Percentiles rank a stretch among this genome's conserved stretches.
Conservation (phyloP, 2,113 vertebrate genomes). For the Proteles cristata region DNA sequence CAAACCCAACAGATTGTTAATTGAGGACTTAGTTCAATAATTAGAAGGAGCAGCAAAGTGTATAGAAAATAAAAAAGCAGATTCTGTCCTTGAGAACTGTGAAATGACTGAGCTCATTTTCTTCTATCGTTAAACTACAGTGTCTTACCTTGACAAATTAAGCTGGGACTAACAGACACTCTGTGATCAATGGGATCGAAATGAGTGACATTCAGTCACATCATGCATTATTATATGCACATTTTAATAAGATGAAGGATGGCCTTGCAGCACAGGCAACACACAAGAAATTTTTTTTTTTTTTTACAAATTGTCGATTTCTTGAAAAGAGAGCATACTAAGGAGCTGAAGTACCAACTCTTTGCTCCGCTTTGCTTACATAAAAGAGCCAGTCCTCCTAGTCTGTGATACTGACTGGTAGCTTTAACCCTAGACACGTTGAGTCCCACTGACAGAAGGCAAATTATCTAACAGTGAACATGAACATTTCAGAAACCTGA, state of each 20-base stretch:
- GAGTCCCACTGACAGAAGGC: neutral
- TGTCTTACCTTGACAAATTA: constrained; percentile 42
- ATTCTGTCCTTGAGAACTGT: neutral
- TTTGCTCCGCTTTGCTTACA: neutral
- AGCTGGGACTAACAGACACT: accelerated
- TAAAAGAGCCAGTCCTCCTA: neutral
- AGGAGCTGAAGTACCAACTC: neutral
- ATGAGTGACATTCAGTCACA: neutral
- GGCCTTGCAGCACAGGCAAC: neutral
- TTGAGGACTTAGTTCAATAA: neutral
- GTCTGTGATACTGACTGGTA: neutral
- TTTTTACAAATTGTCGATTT: neutral
- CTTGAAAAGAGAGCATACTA: neutral
- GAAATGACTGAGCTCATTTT: constrained; percentile 41
- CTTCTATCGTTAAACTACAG: constrained; percentile 10
- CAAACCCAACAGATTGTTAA: neutral
- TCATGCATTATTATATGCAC: constrained; percentile 33
- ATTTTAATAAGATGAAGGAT: constrained; percentile 55
- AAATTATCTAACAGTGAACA: neutral
- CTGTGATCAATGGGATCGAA: constrained; percentile 33
- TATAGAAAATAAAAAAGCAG: neutral
- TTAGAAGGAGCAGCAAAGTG: neutral
- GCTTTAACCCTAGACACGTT: neutral
- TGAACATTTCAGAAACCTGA: neutral
- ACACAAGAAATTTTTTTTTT: neutral